Evolutionary conservation across 2,888 invertebrate genomes (phyloP).

Genomic region (Orthosia incerta): DNA sequence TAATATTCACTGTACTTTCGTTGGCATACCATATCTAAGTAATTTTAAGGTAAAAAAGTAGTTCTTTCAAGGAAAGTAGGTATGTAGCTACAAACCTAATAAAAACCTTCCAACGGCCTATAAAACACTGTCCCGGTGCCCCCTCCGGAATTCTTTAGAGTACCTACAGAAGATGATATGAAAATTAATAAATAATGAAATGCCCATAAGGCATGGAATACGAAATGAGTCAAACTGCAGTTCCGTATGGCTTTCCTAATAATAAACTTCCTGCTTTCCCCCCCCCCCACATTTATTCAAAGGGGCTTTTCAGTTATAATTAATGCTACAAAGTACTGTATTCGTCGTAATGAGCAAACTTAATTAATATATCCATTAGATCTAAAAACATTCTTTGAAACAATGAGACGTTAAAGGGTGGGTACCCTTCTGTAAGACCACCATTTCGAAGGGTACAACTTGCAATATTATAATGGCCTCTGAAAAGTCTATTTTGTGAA

Average conservation of each 20-base stretch:
- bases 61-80: background rate
- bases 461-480: constrained; percentile 40
- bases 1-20: background rate
- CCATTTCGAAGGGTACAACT: constrained; percentile 41
- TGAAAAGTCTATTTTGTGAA: constrained; percentile 48
- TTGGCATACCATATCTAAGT: background rate
- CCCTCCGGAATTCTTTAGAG: constrained; percentile 67
- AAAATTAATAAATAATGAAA: constrained; percentile 77
- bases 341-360: constrained; percentile 77
- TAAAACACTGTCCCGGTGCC: constrained; percentile 61
- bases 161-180: constrained; percentile 62
- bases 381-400: constrained; percentile 77
- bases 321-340: constrained; percentile 74
- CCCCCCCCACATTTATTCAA: constrained; percentile 63
- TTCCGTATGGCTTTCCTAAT: constrained; percentile 66
- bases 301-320: constrained; percentile 69
- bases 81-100: background rate
- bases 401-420: constrained; percentile 77
- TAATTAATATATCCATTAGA: constrained; percentile 83
- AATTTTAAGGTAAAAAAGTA: background rate
- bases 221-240: constrained; percentile 61
- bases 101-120: constrained; percentile 64
- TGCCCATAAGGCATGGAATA: constrained; percentile 71
- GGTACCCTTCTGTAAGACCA: constrained; percentile 65
- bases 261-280: constrained; percentile 66